Evolutionary conservation across 2,888 invertebrate genomes (phyloP).

Genomic region (Leucozona laternaria): DNA sequence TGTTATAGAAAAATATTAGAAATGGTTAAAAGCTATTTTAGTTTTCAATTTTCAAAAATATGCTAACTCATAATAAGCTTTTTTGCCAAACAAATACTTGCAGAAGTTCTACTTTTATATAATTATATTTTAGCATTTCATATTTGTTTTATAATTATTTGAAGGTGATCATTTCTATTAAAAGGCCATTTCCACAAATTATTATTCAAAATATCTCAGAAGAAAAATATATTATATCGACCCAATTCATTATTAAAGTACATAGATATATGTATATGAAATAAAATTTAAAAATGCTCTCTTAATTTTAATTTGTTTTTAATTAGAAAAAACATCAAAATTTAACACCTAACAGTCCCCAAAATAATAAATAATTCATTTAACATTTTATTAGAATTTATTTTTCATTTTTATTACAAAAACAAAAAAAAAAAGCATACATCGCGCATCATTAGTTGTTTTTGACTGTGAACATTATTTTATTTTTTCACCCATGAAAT

Average conservation of each 20-base stretch:
- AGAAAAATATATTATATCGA: neutral
- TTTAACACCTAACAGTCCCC: neutral
- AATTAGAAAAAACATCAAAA: neutral
- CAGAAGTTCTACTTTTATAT: neutral
- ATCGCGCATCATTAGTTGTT: slow-evolving; percentile 26
- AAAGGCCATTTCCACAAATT: no score
- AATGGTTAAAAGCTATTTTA: neutral
- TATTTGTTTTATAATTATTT: neutral
- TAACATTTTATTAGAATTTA: neutral
- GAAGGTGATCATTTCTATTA: neutral
- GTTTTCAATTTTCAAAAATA: slow-evolving; percentile 21
- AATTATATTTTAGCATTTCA: neutral
- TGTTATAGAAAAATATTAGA: neutral
- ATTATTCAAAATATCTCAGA: no score
- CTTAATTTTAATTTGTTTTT: slow-evolving; percentile 4
- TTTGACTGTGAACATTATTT: slow-evolving; percentile 36
- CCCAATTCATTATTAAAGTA: neutral
- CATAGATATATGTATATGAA: neutral
- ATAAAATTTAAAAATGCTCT: neutral
- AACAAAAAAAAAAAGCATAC: slow-evolving; percentile 10
- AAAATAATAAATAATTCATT: neutral
- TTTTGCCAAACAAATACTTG: neutral
- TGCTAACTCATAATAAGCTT: neutral
- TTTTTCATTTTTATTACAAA: slow-evolving; percentile 6
- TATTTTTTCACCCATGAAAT: slow-evolving; percentile 34